Evolutionary conservation across 2,888 invertebrate genomes (phyloP).

Genomic region (Myopa testacea): DNA sequence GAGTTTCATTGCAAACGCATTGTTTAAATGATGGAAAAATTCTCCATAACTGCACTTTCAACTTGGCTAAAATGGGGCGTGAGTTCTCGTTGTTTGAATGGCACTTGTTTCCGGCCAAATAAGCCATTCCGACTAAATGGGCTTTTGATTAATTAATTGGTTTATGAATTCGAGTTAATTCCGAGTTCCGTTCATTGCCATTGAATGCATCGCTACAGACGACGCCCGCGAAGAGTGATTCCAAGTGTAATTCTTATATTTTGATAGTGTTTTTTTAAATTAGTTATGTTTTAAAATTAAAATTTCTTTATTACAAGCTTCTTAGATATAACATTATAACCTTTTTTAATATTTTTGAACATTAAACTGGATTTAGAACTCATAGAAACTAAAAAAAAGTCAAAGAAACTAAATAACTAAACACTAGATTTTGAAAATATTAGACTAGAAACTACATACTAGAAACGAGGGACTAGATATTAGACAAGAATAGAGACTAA

Average conservation of each 20-base stretch:
- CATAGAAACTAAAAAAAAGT: background rate
- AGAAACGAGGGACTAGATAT: too few relatives aligned
- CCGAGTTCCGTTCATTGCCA: slow-evolving; percentile 8
- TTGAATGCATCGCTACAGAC: background rate
- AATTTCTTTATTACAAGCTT: background rate
- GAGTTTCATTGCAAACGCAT: background rate
- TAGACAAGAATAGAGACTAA: too few relatives aligned
- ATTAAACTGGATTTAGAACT: too few relatives aligned
- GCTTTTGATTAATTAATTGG: slow-evolving; percentile 7
- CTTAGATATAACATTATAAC: too few relatives aligned
- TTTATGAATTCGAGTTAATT: background rate
- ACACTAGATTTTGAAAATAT: too few relatives aligned
- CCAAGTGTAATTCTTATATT: too few relatives aligned
- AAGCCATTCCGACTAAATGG: background rate
- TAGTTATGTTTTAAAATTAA: background rate
- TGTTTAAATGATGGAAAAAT: background rate
- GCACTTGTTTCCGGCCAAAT: background rate
- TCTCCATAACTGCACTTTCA: background rate
- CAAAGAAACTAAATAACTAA: too few relatives aligned
- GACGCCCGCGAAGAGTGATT: background rate
- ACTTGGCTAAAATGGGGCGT: background rate
- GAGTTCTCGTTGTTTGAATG: background rate
- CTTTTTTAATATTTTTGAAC: too few relatives aligned
- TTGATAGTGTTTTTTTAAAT: background rate
- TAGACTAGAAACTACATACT: too few relatives aligned